phyloP scores from a whole-genome alignment of 2,113 vertebrate genomes.

The Trinectes maculatus region DNA sequence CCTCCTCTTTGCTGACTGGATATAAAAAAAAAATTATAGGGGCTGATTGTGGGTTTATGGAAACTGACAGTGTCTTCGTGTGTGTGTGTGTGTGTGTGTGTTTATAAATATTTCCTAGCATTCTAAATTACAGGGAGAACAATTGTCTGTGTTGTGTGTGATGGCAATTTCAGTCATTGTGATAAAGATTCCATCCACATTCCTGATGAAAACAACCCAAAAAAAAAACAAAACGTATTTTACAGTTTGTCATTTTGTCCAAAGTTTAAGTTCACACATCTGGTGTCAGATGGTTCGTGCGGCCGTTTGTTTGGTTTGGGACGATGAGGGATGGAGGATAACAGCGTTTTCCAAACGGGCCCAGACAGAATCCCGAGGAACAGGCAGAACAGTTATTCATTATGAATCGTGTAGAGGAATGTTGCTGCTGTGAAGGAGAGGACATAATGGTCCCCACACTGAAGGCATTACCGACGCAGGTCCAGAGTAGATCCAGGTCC shows the following conservation, averaged over 20 bases:
- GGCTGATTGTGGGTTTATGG: conserved; percentile 26
- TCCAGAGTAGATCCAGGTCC: too few relatives aligned
- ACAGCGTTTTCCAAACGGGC: background rate
- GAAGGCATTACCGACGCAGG: too few relatives aligned
- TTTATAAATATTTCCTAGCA: conserved; percentile 8
- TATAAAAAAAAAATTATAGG: conserved; percentile 46
- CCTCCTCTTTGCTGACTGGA: conserved; percentile 20
- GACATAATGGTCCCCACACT: too few relatives aligned
- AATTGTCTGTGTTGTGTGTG: background rate
- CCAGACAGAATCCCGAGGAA: background rate
- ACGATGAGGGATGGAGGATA: background rate
- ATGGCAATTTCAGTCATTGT: background rate
- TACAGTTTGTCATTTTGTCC: background rate
- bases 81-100: background rate
- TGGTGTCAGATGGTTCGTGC: background rate
- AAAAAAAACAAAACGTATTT: background rate
- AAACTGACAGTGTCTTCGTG: conserved; percentile 9
- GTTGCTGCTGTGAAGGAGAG: background rate
- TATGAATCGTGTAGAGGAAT: too few relatives aligned
- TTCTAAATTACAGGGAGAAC: conserved; percentile 31
- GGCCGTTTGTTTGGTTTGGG: background rate
- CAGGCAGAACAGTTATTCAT: too few relatives aligned
- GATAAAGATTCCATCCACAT: background rate
- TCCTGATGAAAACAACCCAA: background rate
- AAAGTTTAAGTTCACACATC: conserved; percentile 1